A percentile compares a stretch with the other conserved stretches of the same genome.
phyloP scores from a whole-genome alignment of 2,888 invertebrate genomes.

The Megamerina dolium region DNA sequence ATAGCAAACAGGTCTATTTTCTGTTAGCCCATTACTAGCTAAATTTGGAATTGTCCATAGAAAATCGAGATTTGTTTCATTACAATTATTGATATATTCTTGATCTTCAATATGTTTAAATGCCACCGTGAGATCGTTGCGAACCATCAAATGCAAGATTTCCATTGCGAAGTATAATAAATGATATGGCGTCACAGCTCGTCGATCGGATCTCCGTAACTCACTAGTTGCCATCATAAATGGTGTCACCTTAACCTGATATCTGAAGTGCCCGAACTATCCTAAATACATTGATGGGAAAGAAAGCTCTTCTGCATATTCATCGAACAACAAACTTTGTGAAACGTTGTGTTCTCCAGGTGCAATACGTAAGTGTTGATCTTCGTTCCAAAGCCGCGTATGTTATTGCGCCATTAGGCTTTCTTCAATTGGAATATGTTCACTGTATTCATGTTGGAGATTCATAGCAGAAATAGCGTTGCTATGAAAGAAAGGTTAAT shows the following conservation, averaged over 20 bases:
- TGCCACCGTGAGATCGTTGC: too few species aligned
- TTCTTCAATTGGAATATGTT: slow-evolving; percentile 25
- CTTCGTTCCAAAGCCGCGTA: too few species aligned
- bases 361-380: too few species aligned
- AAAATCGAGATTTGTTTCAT: slow-evolving; percentile 1
- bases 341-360: slow-evolving; percentile 29
- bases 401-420: too few species aligned
- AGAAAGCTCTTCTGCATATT: too few species aligned
- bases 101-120: too few species aligned
- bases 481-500: background rate
- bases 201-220: slow-evolving; percentile 27
- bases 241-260: slow-evolving; percentile 19
- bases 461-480: background rate
- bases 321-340: too few species aligned
- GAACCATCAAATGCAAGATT: slow-evolving; percentile 29
- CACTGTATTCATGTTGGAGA: too few species aligned
- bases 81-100: slow-evolving; percentile 2
- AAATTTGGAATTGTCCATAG: slow-evolving; percentile 2
- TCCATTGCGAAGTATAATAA: too few species aligned
- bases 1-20: too few species aligned
- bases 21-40: too few species aligned
- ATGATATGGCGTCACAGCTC: slow-evolving; percentile 35
- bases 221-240: too few species aligned
- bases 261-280: slow-evolving; percentile 30
- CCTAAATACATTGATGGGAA: slow-evolving; percentile 46